Conservation (phyloP, 2,888 invertebrate genomes). For the Ormia ochracea region DNA sequence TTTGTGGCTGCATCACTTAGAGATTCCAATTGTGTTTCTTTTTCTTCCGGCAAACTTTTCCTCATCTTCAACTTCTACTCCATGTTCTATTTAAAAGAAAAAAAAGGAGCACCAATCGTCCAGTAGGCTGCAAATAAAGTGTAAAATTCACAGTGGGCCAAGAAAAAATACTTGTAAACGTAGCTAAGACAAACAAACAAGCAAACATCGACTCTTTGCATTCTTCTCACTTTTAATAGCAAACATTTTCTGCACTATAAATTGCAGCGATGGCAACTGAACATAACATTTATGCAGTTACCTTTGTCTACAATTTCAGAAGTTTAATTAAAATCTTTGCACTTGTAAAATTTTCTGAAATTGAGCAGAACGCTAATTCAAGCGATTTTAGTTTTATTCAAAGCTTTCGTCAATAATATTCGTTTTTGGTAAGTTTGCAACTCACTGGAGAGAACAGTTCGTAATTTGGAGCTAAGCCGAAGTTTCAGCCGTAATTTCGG, state of each 20-base stretch:
- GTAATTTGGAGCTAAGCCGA: too few relatives aligned
- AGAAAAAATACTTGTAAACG: neutral
- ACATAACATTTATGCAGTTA: constrained; percentile 49
- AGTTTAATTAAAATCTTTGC: neutral
- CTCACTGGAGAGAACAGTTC: too few relatives aligned
- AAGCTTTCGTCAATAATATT: too few relatives aligned
- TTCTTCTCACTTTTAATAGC: constrained; percentile 35
- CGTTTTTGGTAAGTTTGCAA: too few relatives aligned
- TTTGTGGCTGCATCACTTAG: constrained; percentile 49
- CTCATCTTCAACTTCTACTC: constrained; percentile 1
- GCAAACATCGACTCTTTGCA: neutral
- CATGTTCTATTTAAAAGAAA: neutral
- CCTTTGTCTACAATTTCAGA: constrained; percentile 17
- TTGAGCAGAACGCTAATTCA: too few relatives aligned
- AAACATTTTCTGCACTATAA: constrained; percentile 52
- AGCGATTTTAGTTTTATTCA: too few relatives aligned
- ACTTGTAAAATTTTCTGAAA: too few relatives aligned
- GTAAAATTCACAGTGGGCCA: constrained; percentile 22
- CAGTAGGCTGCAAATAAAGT: constrained; percentile 33
- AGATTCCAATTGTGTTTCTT: constrained; percentile 33
- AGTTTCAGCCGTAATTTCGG: too few relatives aligned
- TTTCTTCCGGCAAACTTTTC: neutral
- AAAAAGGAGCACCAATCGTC: constrained; percentile 39
- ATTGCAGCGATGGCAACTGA: constrained; percentile 55
- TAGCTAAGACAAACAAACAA: neutral